Evolutionary conservation across 2,113 vertebrate species (phyloP).

Genomic region (Parotia lawesii): DNA sequence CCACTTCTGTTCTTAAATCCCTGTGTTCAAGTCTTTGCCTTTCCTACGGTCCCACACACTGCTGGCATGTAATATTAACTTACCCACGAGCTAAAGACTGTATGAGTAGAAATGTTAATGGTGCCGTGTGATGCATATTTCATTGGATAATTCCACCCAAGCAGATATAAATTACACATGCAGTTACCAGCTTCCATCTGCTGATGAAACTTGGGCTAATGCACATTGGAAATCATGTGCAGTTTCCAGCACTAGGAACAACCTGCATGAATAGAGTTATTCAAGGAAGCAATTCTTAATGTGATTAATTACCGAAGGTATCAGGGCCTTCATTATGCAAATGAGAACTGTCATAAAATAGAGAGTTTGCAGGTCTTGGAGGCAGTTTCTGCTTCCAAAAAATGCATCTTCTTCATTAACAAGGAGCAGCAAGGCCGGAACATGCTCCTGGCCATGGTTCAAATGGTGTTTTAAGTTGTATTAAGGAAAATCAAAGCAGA

Average conservation of each 20-base stretch:
- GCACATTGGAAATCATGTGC: constrained; percentile 45
- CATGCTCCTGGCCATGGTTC: fast-evolving
- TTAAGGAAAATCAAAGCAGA: neutral
- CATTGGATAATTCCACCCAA: constrained; percentile 56
- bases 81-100: constrained; percentile 8
- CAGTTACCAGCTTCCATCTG: constrained; percentile 62
- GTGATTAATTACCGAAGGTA: constrained; percentile 63
- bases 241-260: constrained; percentile 32
- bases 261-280: constrained; percentile 43
- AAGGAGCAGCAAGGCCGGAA: neutral
- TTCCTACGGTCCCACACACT: neutral
- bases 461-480: neutral
- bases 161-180: constrained; percentile 65
- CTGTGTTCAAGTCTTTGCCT: neutral
- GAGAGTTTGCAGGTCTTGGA: constrained; percentile 38
- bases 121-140: constrained; percentile 34
- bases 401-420: neutral
- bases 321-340: constrained; percentile 60
- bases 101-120: constrained; percentile 53
- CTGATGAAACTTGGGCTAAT: constrained; percentile 54
- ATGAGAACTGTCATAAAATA: constrained; percentile 46
- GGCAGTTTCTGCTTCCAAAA: constrained; percentile 3
- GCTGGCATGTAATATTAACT: constrained; percentile 11
- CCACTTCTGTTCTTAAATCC: constrained; percentile 6
- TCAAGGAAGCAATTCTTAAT: constrained; percentile 57